Percentiles rank a stretch among this genome's conserved stretches.
phyloP scores from a whole-genome alignment of 2,113 vertebrate species.

The Rousettus leschenaultii region DNA sequence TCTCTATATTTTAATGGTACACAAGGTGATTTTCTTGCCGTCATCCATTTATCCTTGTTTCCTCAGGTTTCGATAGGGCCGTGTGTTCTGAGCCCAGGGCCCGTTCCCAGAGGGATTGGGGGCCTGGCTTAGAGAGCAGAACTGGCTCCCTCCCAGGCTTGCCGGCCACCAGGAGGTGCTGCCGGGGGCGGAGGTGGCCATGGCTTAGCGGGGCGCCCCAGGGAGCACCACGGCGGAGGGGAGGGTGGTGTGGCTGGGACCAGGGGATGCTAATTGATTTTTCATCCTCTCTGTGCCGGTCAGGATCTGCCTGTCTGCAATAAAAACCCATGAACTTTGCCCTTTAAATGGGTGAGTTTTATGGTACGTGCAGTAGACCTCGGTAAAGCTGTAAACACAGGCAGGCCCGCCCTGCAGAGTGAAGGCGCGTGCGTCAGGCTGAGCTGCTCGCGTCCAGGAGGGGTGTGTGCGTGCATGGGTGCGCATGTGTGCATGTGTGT shows the following conservation, averaged over 20 bases:
- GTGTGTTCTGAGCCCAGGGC: too few species aligned
- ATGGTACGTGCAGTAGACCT: slow-evolving; percentile 20
- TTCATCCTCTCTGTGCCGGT: background rate
- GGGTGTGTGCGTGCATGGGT: background rate
- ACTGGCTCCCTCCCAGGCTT: background rate
- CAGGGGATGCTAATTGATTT: background rate
- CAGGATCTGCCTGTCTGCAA: background rate
- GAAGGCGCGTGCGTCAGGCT: background rate
- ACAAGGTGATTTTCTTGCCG: background rate
- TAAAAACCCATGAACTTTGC: slow-evolving; percentile 46
- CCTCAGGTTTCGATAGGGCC: background rate
- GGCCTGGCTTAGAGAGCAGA: background rate
- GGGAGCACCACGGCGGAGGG: background rate
- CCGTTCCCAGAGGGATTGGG: background rate
- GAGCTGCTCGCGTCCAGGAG: background rate
- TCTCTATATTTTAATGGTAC: background rate
- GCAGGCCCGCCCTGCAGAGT: background rate
- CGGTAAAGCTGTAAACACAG: slow-evolving; percentile 38
- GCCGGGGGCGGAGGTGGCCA: background rate
- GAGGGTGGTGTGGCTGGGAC: background rate
- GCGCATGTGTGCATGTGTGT: too few species aligned
- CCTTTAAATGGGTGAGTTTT: background rate
- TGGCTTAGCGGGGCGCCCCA: background rate
- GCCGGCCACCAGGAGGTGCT: background rate
- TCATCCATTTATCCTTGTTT: background rate